Percentiles rank a stretch among this genome's conserved stretches.
Evolutionary conservation across 2,888 invertebrate species (phyloP).

Genomic region (Cryptosula pallasiana): DNA sequence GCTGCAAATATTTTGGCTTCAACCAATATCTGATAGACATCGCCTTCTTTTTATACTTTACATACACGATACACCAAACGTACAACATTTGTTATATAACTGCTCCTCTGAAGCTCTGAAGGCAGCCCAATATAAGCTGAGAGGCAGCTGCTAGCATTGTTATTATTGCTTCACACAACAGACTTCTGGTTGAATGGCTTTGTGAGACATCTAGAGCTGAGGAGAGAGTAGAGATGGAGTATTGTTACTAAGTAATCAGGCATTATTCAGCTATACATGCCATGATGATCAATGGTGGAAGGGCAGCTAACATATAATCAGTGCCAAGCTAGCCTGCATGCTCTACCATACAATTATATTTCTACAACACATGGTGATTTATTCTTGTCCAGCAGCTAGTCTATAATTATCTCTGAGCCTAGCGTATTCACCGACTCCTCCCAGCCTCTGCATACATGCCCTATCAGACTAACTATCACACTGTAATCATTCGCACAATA

Average conservation of each 20-base stretch:
- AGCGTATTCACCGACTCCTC: neutral
- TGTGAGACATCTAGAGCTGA: neutral
- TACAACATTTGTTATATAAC: too few relatives aligned
- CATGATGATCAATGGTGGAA: slow-evolving; percentile 9
- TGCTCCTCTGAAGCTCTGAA: too few relatives aligned
- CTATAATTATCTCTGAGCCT: slow-evolving; percentile 12
- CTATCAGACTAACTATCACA: neutral
- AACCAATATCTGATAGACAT: too few relatives aligned
- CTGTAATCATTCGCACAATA: neutral
- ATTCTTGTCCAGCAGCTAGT: neutral
- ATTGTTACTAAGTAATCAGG: slow-evolving; percentile 16
- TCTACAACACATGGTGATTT: neutral
- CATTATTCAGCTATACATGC: neutral
- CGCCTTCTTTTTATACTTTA: too few relatives aligned
- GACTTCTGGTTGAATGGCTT: neutral
- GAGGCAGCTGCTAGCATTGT: neutral
- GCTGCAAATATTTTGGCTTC: too few relatives aligned
- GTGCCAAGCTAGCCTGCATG: neutral
- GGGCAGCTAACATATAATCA: slow-evolving; percentile 1
- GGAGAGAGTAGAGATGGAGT: neutral
- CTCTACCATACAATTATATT: slow-evolving; percentile 12
- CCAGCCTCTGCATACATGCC: neutral
- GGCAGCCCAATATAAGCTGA: neutral
- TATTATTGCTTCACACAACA: too few relatives aligned
- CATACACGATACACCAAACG: too few relatives aligned